Percentiles rank a stretch among this genome's conserved stretches.
Evolutionary conservation across 2,888 invertebrate species (phyloP).

Genomic region (Xestia ashworthii): DNA sequence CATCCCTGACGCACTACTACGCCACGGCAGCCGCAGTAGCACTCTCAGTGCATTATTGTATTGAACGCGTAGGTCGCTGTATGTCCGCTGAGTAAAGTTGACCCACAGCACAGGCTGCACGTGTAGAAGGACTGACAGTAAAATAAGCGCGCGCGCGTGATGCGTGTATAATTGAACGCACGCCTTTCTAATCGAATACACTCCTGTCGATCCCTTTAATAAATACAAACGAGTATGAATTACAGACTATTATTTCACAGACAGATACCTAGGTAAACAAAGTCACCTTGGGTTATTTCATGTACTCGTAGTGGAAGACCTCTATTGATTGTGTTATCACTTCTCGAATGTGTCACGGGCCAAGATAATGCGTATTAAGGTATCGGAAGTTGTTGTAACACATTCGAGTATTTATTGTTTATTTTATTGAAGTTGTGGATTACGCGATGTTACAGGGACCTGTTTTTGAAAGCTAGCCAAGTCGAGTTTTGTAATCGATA

Average conservation of each 20-base stretch:
- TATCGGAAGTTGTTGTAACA: background rate
- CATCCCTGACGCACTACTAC: too few relatives aligned
- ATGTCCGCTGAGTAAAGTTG: too few relatives aligned
- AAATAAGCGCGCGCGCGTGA: too few relatives aligned
- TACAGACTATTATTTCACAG: background rate
- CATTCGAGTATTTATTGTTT: background rate
- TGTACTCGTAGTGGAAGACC: constrained; percentile 13
- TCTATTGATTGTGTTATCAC: constrained; percentile 39
- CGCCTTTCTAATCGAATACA: too few relatives aligned
- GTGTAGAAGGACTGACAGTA: too few relatives aligned
- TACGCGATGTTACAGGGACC: background rate
- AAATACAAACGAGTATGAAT: too few relatives aligned
- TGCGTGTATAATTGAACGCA: too few relatives aligned
- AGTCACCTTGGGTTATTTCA: constrained; percentile 41
- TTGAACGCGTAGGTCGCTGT: too few relatives aligned
- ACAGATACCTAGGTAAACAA: constrained; percentile 13
- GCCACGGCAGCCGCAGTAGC: too few relatives aligned
- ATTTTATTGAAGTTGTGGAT: constrained; percentile 1
- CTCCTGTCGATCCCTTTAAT: too few relatives aligned
- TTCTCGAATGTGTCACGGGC: constrained; percentile 17
- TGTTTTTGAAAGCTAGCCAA: background rate
- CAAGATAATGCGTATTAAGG: constrained; percentile 10
- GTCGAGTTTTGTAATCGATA: constrained; percentile 10
- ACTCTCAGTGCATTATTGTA: too few relatives aligned
- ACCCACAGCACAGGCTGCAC: too few relatives aligned